Evolutionary conservation across 2,113 vertebrate species (phyloP).

Genomic region (Elaphurus davidianus): DNA sequence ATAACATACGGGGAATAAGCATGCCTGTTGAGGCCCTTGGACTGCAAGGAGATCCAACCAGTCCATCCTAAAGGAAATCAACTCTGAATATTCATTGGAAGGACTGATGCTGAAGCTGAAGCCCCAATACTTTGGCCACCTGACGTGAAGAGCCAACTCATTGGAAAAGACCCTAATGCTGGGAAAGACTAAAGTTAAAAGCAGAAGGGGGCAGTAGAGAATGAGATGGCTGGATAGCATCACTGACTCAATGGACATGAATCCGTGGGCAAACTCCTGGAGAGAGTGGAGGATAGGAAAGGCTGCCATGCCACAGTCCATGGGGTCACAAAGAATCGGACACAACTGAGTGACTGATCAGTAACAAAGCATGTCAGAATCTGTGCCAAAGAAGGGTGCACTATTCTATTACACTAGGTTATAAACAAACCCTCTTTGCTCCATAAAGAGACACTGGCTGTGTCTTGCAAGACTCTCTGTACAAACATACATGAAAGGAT

Average conservation of each 20-base stretch:
- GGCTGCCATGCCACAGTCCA: not conserved
- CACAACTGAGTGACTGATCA: not conserved
- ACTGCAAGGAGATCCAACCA: not conserved
- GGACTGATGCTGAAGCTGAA: not conserved
- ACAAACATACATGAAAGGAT: not conserved
- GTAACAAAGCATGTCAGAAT: not conserved
- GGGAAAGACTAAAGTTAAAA: not conserved
- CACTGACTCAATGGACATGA: not conserved
- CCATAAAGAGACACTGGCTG: not conserved
- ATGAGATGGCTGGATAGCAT: not conserved
- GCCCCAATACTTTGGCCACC: not conserved
- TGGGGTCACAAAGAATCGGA: not conserved
- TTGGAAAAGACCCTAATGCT: not conserved
- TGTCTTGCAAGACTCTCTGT: not conserved
- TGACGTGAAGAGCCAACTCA: not conserved
- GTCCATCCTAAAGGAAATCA: not conserved
- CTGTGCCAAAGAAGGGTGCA: not conserved
- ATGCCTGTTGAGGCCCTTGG: not conserved
- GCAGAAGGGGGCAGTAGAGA: not conserved
- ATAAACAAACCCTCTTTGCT: not conserved
- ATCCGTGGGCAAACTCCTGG: not conserved
- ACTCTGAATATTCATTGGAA: not conserved
- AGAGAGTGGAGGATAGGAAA: not conserved
- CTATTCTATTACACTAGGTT: not conserved
- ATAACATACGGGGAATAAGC: not conserved